A percentile compares a stretch with the other conserved stretches of the same genome.
phyloP scores from a whole-genome alignment of 2,888 invertebrate species.

The Crocallis elinguaria region DNA sequence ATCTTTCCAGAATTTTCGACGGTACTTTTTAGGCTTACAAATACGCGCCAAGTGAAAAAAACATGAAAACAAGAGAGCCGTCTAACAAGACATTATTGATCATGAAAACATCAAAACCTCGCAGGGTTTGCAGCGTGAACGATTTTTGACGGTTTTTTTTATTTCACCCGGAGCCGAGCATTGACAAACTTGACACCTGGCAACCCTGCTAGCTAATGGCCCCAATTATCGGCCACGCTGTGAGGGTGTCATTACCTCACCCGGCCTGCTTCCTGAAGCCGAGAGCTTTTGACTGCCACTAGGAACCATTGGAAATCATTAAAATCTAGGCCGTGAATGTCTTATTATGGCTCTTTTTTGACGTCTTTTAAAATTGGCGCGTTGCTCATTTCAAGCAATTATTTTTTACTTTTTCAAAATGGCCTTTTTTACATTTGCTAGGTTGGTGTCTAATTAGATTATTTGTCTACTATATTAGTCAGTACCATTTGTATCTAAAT shows the following conservation, averaged over 20 bases:
- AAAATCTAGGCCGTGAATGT: slow-evolving; percentile 33
- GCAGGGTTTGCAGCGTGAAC: not conserved
- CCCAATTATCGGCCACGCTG: slow-evolving; percentile 72
- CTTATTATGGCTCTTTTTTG: slow-evolving; percentile 20
- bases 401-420: not conserved
- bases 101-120: too few species aligned
- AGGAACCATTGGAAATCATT: slow-evolving; percentile 39
- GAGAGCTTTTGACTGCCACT: slow-evolving; percentile 44
- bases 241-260: slow-evolving; percentile 69
- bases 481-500: too few species aligned
- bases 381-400: not conserved
- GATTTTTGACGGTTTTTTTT: slow-evolving; percentile 17
- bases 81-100: too few species aligned
- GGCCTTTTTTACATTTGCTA: too few species aligned
- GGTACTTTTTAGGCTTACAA: too few species aligned
- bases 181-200: slow-evolving; percentile 56
- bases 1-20: too few species aligned
- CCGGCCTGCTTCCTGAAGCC: slow-evolving; percentile 52
- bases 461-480: too few species aligned
- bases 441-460: too few species aligned
- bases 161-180: not conserved
- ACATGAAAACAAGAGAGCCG: too few species aligned
- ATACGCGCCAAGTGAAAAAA: too few species aligned
- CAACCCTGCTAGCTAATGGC: slow-evolving; percentile 66
- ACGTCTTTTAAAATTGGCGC: slow-evolving; percentile 2